Evolutionary conservation across 2,113 vertebrate species (phyloP).

Genomic region (Oryzias woworae): DNA sequence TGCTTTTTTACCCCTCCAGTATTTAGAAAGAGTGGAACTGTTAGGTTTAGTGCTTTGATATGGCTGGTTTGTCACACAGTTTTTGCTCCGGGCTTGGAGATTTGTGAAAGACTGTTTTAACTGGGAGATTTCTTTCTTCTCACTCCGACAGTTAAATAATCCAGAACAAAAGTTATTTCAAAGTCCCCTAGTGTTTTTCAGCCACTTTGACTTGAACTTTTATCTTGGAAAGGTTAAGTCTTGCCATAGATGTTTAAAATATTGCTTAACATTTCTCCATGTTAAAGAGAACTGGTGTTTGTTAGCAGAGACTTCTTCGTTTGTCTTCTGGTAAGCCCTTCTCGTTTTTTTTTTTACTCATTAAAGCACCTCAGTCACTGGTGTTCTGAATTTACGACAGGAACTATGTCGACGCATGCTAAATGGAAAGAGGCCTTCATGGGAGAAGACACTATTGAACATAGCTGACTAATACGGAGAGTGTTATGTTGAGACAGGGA

Average conservation of each 20-base stretch:
- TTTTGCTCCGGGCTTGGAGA: constrained; percentile 20
- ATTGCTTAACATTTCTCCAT: constrained; percentile 4
- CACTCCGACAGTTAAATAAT: constrained; percentile 27
- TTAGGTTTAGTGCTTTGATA: constrained; percentile 36
- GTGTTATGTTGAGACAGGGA: constrained; percentile 24
- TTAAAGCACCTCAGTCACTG: constrained; percentile 12
- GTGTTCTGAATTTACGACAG: constrained; percentile 36
- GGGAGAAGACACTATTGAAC: constrained; percentile 29
- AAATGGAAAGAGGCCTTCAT: constrained; percentile 40
- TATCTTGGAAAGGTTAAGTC: constrained; percentile 5
- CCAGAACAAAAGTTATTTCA: constrained; percentile 37
- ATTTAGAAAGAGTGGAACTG: constrained; percentile 22
- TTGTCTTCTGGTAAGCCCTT: constrained; percentile 18
- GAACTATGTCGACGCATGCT: constrained; percentile 27
- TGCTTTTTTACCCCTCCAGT: constrained; percentile 6
- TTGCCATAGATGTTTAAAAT: not conserved
- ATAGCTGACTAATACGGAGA: constrained; percentile 33
- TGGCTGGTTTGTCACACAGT: constrained; percentile 40
- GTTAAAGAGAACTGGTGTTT: constrained; percentile 4
- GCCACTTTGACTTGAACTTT: constrained; percentile 4
- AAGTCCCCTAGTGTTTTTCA: constrained; percentile 25
- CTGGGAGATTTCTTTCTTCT: constrained; percentile 36
- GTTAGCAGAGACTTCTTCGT: constrained; percentile 8
- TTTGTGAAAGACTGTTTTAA: constrained; percentile 40
- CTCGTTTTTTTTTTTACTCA: constrained; percentile 31